These are phyloP conservation scores for Pseudorectes ferrugineus DNA, from an alignment of 2,113 vertebrate genomes.

Conservation along the genomic window DNA sequence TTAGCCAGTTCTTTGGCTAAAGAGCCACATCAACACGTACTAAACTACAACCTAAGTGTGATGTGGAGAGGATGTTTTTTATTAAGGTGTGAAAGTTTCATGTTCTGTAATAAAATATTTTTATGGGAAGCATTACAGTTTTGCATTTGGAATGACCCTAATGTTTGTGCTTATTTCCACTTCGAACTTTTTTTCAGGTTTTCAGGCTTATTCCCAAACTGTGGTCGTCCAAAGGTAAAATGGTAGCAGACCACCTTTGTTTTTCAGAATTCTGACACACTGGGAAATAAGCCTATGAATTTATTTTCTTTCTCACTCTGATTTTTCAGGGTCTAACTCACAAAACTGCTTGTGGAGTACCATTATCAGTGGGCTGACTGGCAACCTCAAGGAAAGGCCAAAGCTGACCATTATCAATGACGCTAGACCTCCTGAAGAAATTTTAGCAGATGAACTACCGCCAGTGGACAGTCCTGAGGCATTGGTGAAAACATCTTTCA, in stretches of 20 bases:
- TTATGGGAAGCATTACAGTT: background rate
- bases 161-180: background rate
- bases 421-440: constrained; percentile 85
- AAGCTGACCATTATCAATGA: constrained; percentile 76
- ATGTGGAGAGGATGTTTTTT: background rate
- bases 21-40: background rate
- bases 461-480: constrained; percentile 84
- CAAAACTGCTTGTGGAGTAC: constrained; percentile 91
- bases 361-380: constrained; percentile 81
- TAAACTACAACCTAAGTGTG: background rate
- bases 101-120: background rate
- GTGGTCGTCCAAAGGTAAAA: background rate
- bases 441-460: constrained; percentile 87
- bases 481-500: constrained; percentile 90
- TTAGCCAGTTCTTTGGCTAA: background rate
- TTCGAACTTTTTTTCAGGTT: background rate
- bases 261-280: background rate
- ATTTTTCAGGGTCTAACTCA: constrained; percentile 87
- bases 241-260: background rate
- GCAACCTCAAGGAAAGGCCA: constrained; percentile 80
- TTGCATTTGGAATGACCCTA: background rate
- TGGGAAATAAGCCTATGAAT: background rate
- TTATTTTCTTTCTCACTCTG: background rate
- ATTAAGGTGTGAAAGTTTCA: background rate
- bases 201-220: background rate